Base-by-base conservation (phyloP, 1,140 invertebrate genomes). In the Aphaenogaster ashmeadi region DNA sequence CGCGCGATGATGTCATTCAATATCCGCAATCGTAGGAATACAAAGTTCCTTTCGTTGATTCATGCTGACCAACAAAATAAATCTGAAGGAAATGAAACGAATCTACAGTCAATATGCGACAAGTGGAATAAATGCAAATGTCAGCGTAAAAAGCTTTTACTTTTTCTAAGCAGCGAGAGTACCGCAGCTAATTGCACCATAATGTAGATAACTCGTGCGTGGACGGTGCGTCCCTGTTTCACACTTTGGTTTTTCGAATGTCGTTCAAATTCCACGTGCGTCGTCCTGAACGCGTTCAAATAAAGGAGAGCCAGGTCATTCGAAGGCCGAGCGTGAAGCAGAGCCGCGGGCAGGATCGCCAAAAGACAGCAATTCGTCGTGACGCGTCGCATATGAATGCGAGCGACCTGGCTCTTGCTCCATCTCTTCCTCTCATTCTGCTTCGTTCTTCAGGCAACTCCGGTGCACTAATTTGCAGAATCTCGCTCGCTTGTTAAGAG, bases 401-500 rank as follows among this genome's bases (percentile, higher is more conserved):
- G 72, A 64, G 64, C 79, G 87, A 50, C 9, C 13, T 13, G 21
- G 9, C 6, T 58, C 54, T 74, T 66, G 4, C 56, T 77, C 38
- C 9, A 27, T 27, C 62, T 80, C 36, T 71, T 72, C 47, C 38
- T 81, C 86, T 85, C 67, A 86, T 54, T 38, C 15, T 52, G 44
- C 15, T 75, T 60, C 36, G 79, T 85, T 87, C 72, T 41, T 72
- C 86, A 74, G 69, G 69, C 72, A 78, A 52, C 71, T 79, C 38
- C 62, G 69, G 8, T 91, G 92, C 90, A 91, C 91, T 83, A 92
- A 92, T 93, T 92, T 92, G 89, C 88, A 90, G 91, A 87, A 80
- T 87, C 80, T 56, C 78, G 88, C 86, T 88, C 87, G 89, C 91
- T 91, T 86, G 88, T 91, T 89, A 88, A 88, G 78, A 81, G 86